Evolutionary conservation across 2,888 invertebrate genomes (phyloP).

Genomic region (Oligia fasciuncula): DNA sequence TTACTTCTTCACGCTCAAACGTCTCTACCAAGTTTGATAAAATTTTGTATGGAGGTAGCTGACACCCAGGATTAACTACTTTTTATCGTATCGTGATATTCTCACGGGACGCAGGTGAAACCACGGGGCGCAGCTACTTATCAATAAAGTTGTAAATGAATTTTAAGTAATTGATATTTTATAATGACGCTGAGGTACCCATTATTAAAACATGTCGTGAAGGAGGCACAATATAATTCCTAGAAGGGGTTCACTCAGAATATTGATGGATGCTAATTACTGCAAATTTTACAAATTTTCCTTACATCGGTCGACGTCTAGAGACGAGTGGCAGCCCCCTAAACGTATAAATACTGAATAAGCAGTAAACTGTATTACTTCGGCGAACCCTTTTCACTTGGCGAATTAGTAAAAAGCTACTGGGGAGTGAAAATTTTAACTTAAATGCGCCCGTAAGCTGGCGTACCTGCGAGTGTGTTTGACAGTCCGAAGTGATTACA

Average conservation of each 20-base stretch:
- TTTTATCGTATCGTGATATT: no score
- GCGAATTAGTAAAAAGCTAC: slow-evolving; percentile 90
- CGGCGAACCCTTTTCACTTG: slow-evolving; percentile 90
- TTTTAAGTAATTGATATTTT: background rate
- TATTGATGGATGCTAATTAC: slow-evolving; percentile 75
- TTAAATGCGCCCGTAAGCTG: slow-evolving; percentile 88
- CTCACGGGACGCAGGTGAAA: no score
- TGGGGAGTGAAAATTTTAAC: slow-evolving; percentile 90
- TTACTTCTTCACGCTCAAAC: no score
- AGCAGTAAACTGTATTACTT: slow-evolving; percentile 90
- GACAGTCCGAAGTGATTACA: slow-evolving; percentile 89
- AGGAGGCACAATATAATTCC: slow-evolving; percentile 44
- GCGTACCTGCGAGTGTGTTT: slow-evolving; percentile 88
- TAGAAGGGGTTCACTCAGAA: slow-evolving; percentile 49
- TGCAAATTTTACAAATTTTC: slow-evolving; percentile 84
- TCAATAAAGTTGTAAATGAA: slow-evolving; percentile 1
- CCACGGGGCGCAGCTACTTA: no score
- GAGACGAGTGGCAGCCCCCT: slow-evolving; percentile 85
- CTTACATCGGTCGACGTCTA: slow-evolving; percentile 83
- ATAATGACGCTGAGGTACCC: background rate
- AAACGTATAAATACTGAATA: slow-evolving; percentile 90
- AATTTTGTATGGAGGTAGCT: no score
- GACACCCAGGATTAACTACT: no score
- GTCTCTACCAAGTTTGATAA: no score
- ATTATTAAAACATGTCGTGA: slow-evolving; percentile 45